phyloP scores from a whole-genome alignment of 53 echinoderm and acorn worm species.

The Stichopus horrens region DNA sequence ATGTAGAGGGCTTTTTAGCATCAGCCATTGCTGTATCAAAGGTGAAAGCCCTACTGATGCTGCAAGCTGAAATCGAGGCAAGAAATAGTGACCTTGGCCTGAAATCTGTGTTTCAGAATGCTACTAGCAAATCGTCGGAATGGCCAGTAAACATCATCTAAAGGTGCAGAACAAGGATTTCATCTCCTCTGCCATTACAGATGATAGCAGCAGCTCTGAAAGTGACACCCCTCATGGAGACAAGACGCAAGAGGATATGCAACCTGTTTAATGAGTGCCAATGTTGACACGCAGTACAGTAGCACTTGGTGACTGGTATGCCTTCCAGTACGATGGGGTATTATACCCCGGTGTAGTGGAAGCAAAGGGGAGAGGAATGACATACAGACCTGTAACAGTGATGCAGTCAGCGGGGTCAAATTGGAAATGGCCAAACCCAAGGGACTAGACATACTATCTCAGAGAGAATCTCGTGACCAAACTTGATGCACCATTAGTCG shows the following conservation, averaged over 20 bases:
- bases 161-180: conserved; percentile 21
- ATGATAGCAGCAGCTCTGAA: not conserved
- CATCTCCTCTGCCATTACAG: conserved; percentile 21
- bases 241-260: not conserved
- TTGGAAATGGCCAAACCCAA: conserved; percentile 63
- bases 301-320: conserved; percentile 4
- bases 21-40: conserved; percentile 53
- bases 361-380: conserved; percentile 32
- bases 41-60: conserved; percentile 37
- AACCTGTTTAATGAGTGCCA: not conserved
- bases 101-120: conserved; percentile 19
- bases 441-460: conserved; percentile 7
- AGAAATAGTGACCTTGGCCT: not conserved
- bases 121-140: conserved; percentile 24
- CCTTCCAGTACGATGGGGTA: not conserved
- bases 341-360: not conserved
- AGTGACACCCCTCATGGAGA: not conserved
- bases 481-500: conserved; percentile 56
- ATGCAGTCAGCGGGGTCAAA: conserved; percentile 61
- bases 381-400: conserved; percentile 60
- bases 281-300: not conserved
- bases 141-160: conserved; percentile 22
- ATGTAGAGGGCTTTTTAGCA: conserved; percentile 57
- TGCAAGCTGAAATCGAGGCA: conserved; percentile 27
- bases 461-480: conserved; percentile 27